Percentiles rank a stretch among this genome's conserved stretches.
Evolutionary conservation across 1,140 invertebrate genomes (phyloP).

Genomic region (Ceratina japonica): DNA sequence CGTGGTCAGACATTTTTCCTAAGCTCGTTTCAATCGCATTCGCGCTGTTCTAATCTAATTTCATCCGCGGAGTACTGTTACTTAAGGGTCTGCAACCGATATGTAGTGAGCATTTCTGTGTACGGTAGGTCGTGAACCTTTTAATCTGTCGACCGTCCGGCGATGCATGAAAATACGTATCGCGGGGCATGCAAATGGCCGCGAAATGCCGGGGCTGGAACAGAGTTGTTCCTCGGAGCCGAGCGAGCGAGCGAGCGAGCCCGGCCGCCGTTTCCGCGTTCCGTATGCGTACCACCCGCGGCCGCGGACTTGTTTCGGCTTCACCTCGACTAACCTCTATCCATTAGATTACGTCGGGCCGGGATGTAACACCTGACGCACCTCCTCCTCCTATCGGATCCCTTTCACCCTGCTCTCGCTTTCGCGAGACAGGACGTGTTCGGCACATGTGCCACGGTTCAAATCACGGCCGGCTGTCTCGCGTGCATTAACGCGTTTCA

Average conservation of each 20-base stretch:
- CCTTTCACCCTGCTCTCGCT: neutral
- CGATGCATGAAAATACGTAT: neutral
- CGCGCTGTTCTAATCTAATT: no score
- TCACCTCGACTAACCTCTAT: constrained; percentile 59
- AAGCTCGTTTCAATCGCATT: no score
- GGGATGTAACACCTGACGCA: constrained; percentile 34
- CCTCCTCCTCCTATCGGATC: constrained; percentile 10
- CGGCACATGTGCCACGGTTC: constrained; percentile 23
- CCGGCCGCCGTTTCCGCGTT: constrained; percentile 53
- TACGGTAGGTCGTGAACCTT: no score
- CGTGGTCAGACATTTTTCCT: no score
- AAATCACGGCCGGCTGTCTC: neutral
- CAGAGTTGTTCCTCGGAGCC: constrained; percentile 47
- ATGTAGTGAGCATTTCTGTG: no score
- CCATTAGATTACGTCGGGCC: constrained; percentile 58
- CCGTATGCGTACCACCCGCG: constrained; percentile 49
- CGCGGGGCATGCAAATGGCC: constrained; percentile 13
- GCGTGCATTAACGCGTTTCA: neutral
- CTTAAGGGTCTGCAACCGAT: no score
- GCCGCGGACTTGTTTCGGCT: constrained; percentile 49
- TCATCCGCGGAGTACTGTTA: no score
- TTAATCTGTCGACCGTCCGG: no score
- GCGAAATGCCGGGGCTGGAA: constrained; percentile 17
- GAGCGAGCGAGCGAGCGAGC: constrained; percentile 45
- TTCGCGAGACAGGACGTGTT: neutral